Evolutionary conservation across 1,140 invertebrate genomes (phyloP), one percentile per base, ranked within the genome.

Genomic region (Diuraphis noxia): DNA sequence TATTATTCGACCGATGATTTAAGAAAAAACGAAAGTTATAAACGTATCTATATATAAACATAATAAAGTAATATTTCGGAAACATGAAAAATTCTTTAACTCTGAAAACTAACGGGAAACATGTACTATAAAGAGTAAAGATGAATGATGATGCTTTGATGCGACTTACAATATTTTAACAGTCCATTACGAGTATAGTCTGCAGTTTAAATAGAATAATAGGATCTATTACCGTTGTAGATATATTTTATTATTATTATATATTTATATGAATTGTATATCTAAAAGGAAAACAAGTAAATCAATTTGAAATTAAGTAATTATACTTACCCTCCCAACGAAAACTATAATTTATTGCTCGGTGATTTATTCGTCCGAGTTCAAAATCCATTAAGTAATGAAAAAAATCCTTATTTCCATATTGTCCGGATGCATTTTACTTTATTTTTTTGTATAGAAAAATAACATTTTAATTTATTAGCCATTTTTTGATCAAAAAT

Each of bases 291-390:
- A 40, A 41, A 17, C 40, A 84, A 84, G 41, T 84, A 43, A 84
- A 84, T 84, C 41, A 84, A 84, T 84, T 84, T 46, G 30, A 43
- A 84, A 34, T 30, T 30, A 84, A 84, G 38, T 81, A 40, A 72
- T 36, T 17, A 30, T 82, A 36, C 1, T 8, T 40, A 43, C 40
- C 0, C 46, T 84, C 19, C 30, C 4, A 7, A 34, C 30, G 13
- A 46, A 84, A 84, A 84, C 5, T n/a, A 17, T 84, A 43, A 84
- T 43, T 43, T 84, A 84, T 41, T 10, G 8, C 4, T 82, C 17
- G 40, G 40, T 82, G 9, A 7, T 30, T 23, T 41, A 41, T 41
- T 82, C 13, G 79, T 82, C 34, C 52, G 10, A 30, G 13, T n/a
- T n/a, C 30, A 63, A n/a, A n/a, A 63, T n/a, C n/a, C 56, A 63